These are phyloP conservation scores for Amphiprion ocellaris DNA, from an alignment of 2,113 vertebrate genomes.

Conservation along the genomic window DNA sequence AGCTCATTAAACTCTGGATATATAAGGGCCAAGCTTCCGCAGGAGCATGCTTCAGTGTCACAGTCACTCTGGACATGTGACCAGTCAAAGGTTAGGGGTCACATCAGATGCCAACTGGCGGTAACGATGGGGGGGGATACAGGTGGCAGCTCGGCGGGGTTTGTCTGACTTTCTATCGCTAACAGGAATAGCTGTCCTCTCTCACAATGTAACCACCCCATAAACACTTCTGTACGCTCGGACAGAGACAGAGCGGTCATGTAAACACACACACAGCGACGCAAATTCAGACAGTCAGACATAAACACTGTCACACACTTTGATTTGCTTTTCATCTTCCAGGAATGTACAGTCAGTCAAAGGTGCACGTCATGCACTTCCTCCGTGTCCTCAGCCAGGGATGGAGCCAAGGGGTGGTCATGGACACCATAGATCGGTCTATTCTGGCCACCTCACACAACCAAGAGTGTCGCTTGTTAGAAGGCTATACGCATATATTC, in stretches of 20 bases:
- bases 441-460: no score
- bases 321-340: conserved; percentile 29
- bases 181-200: conserved; percentile 68
- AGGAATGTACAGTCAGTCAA: conserved; percentile 11
- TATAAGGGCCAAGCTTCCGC: conserved; percentile 61
- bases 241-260: background rate
- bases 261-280: conserved; percentile 11
- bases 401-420: no score
- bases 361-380: background rate
- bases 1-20: conserved; percentile 61
- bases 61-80: conserved; percentile 76
- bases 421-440: no score
- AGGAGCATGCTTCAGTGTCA: conserved; percentile 66
- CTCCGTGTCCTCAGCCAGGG: background rate
- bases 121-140: conserved; percentile 61
- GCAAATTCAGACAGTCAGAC: conserved; percentile 2
- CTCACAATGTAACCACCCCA: conserved; percentile 74
- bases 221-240: conserved; percentile 68
- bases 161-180: background rate
- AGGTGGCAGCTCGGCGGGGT: conserved; percentile 54
- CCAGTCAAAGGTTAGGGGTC: conserved; percentile 81
- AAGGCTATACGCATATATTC: no score
- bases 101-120: conserved; percentile 63
- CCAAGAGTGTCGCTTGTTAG: no score
- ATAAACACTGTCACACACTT: conserved; percentile 18